Evolutionary conservation across 2,113 vertebrate species (phyloP).

Genomic region (Aptenodytes patagonicus): DNA sequence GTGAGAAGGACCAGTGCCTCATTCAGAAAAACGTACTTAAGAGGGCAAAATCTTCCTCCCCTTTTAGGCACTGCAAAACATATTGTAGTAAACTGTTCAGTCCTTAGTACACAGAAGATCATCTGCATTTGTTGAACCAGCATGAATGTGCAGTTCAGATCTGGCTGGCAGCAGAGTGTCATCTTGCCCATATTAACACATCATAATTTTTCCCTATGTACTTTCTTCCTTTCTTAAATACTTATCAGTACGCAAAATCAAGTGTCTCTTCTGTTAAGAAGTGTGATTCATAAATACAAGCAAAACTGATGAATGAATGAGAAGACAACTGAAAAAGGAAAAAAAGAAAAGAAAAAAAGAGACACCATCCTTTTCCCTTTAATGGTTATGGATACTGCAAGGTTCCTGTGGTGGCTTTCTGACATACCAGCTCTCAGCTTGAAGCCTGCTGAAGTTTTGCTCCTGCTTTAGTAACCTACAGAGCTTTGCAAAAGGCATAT

Average conservation of each 20-base stretch:
- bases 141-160: neutral
- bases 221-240: neutral
- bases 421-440: neutral
- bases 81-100: neutral
- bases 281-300: neutral
- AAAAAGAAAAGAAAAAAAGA: accelerated
- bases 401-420: neutral
- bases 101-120: neutral
- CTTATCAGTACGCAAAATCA: neutral
- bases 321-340: neutral
- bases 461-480: neutral
- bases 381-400: neutral
- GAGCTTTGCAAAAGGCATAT: neutral
- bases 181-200: neutral
- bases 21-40: neutral
- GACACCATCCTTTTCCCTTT: neutral
- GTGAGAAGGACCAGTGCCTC: neutral
- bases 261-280: neutral
- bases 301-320: neutral
- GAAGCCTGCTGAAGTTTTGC: neutral
- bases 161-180: neutral
- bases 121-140: neutral
- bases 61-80: neutral
- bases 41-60: neutral
- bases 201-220: neutral